Evolutionary conservation across 2,888 invertebrate genomes (phyloP).

Genomic region (Drosophila greeni): DNA sequence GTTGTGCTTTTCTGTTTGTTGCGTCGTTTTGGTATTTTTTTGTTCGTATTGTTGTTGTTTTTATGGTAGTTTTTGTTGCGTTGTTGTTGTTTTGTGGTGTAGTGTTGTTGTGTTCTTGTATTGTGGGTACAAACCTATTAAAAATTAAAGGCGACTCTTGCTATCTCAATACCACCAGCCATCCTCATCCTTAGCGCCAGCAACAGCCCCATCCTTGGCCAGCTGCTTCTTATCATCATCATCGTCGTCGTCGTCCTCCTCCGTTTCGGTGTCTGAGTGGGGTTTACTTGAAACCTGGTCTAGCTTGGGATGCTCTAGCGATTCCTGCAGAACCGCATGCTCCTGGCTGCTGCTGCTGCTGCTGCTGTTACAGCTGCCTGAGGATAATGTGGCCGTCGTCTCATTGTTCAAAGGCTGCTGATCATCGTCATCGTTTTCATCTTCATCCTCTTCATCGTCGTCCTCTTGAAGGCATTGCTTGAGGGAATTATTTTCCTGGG

Average conservation of each 20-base stretch:
- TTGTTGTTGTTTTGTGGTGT: constrained; percentile 1
- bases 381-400: constrained; percentile 59
- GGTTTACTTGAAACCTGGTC: constrained; percentile 58
- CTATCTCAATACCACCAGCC: constrained; percentile 73
- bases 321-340: constrained; percentile 15
- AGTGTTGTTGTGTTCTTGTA: constrained; percentile 27
- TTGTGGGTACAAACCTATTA: constrained; percentile 76
- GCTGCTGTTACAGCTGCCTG: constrained; percentile 45
- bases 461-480: constrained; percentile 50
- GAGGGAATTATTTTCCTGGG: background rate
- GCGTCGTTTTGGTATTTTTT: background rate
- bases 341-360: constrained; percentile 22
- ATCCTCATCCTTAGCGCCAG: constrained; percentile 52
- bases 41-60: background rate
- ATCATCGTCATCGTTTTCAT: constrained; percentile 56
- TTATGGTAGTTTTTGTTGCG: background rate
- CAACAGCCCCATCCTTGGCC: constrained; percentile 45
- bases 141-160: constrained; percentile 73
- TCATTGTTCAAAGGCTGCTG: constrained; percentile 76
- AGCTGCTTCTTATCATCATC: constrained; percentile 30
- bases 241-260: constrained; percentile 33
- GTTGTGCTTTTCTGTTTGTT: background rate
- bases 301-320: constrained; percentile 22
- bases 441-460: constrained; percentile 62
- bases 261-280: constrained; percentile 60